A percentile compares a stretch with the other conserved stretches of the same genome.
phyloP scores from a whole-genome alignment of 2,113 vertebrate genomes.

The Phasianus colchicus region DNA sequence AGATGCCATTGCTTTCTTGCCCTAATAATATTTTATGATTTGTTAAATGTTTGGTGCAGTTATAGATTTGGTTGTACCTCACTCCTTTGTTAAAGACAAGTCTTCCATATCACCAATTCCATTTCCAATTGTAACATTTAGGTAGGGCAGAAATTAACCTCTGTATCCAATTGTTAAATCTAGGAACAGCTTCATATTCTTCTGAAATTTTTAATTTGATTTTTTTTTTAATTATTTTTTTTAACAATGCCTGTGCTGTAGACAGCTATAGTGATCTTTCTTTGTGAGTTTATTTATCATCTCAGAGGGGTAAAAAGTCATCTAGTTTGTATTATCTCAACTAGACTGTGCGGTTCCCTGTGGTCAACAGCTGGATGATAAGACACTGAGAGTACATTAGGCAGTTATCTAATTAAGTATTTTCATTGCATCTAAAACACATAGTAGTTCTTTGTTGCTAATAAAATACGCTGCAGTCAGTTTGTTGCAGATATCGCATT shows the following conservation, averaged over 20 bases:
- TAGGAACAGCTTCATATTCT: not conserved
- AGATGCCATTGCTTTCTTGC: not conserved
- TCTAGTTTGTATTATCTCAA: not conserved
- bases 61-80: not conserved
- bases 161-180: not conserved
- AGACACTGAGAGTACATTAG: conserved; percentile 2
- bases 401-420: conserved; percentile 34
- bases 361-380: conserved; percentile 26
- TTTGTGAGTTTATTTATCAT: not conserved
- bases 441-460: not conserved
- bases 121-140: not conserved
- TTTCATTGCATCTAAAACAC: not conserved
- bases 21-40: not conserved
- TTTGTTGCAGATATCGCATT: not conserved
- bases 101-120: not conserved
- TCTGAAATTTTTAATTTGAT: not conserved
- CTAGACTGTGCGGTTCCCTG: not conserved
- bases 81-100: not conserved
- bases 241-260: not conserved
- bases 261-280: not conserved
- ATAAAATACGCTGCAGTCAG: not conserved
- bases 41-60: not conserved
- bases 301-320: not conserved
- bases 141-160: not conserved
- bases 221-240: not conserved